Conservation (phyloP, 2,113 vertebrate genomes). For the Elachura formosa region DNA sequence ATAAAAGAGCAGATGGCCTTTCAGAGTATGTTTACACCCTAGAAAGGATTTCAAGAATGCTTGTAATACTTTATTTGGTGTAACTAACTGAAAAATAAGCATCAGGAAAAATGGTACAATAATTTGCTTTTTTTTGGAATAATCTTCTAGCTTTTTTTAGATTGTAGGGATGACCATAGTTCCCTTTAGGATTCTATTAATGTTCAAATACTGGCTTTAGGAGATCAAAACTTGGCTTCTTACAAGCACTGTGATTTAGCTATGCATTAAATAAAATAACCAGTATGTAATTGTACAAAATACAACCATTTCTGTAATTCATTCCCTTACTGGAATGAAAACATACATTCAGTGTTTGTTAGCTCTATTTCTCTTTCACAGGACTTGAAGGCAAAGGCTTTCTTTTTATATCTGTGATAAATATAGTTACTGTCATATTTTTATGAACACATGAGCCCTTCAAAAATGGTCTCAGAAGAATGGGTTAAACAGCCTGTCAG, state of each 20-base stretch:
- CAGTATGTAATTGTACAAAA: neutral
- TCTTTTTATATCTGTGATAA: slow-evolving; percentile 39
- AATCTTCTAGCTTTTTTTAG: neutral
- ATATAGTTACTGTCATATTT: neutral
- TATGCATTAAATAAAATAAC: neutral
- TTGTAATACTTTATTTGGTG: neutral
- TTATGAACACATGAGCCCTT: neutral
- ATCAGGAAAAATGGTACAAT: neutral
- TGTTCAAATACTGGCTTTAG: neutral
- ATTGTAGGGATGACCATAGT: neutral
- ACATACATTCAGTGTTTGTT: neutral
- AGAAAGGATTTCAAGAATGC: neutral
- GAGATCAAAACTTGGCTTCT: neutral
- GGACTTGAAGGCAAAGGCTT: neutral
- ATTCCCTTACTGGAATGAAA: neutral
- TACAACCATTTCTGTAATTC: neutral
- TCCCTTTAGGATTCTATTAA: neutral
- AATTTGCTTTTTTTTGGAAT: neutral
- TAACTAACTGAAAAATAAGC: neutral
- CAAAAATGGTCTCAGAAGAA: neutral
- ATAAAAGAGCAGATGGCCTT: slow-evolving; percentile 27
- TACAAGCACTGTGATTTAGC: neutral
- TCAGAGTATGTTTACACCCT: neutral
- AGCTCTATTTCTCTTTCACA: neutral
- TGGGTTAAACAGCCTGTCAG: neutral